Evolutionary conservation across 2,113 vertebrate genomes (phyloP), one percentile per base, ranked within the genome.

Genomic region (Alosa alosa): DNA sequence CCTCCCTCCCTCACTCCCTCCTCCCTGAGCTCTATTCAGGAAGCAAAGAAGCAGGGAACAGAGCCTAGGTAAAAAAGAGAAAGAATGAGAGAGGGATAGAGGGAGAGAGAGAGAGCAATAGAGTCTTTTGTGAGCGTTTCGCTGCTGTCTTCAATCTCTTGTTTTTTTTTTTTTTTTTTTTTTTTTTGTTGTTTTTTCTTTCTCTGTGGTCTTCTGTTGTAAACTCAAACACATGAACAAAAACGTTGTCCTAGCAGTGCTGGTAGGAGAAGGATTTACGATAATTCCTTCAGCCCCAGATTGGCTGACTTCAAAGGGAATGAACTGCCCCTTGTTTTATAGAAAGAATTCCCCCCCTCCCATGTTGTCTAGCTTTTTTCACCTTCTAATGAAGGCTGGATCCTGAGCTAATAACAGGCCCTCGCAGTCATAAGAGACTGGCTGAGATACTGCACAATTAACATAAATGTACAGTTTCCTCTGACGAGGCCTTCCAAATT

Each of bases 401-500:
- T 83, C 85, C 55, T 49, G 60, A 82, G 84, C 90, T 95, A 94
- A 95, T 95, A 93, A 95, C 94, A 94, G 94, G 91, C 93, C 91
- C 83, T 82, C 86, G 85, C 87, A 89, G 90, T 92, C 88, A 83
- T 89, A 55, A 68, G 87, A 84, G 55, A 82, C 91, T 91, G 86
- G 86, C 92, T 93, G 88, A 93, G 90, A 91, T 93, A 93, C 91
- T 87, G 87, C 91, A 89, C 91, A 92, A 95, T 95, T 96, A 95
- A 93, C 92, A 86, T 93, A 91, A 92, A 94, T 93, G 93, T 95
- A 95, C 90, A 92, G 85, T 86, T 88, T 85, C 86, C 87, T 91
- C 91, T 92, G 89, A 78, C 72, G 31, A 91, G 92, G 90, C 92
- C 96, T 95, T 94, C 94, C 93, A 96, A 96, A 96, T 96, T 95